Percentiles rank a stretch among this genome's conserved stretches.
Evolutionary conservation across 1,140 invertebrate genomes (phyloP).

Genomic region (Glomeris maerens): DNA sequence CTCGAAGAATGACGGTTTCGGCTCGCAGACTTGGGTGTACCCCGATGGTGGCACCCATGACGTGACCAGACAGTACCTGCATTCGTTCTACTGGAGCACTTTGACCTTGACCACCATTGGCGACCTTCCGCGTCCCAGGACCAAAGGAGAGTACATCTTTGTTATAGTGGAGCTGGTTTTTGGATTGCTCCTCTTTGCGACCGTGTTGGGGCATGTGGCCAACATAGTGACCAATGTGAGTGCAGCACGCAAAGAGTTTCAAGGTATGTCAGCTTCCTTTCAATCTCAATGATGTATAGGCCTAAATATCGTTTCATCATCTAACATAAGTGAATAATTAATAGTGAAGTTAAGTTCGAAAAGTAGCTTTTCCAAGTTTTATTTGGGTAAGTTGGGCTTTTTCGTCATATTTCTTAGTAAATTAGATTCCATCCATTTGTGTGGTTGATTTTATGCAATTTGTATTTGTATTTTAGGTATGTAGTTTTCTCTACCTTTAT

Average conservation of each 20-base stretch:
- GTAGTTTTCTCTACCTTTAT: no score
- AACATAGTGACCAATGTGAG: slow-evolving; percentile 92
- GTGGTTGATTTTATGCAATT: no score
- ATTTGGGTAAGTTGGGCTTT: no score
- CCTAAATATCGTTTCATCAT: no score
- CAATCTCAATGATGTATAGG: no score
- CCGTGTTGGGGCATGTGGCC: slow-evolving; percentile 81
- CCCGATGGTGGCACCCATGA: slow-evolving; percentile 53
- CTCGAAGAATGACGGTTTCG: slow-evolving; percentile 84
- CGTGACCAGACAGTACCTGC: slow-evolving; percentile 84
- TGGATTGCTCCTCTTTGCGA: slow-evolving; percentile 78
- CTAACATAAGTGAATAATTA: no score
- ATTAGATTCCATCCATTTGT: no score
- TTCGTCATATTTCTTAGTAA: no score
- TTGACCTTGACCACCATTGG: slow-evolving; percentile 82
- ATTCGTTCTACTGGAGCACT: slow-evolving; percentile 97
- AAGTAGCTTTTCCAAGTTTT: no score
- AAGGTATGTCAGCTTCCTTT: slow-evolving; percentile 51
- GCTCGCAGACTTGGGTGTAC: slow-evolving; percentile 79
- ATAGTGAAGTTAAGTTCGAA: no score
- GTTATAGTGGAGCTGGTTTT: slow-evolving; percentile 79
- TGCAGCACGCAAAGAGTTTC: slow-evolving; percentile 84
- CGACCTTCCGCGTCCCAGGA: slow-evolving; percentile 47
- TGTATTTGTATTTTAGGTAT: no score
- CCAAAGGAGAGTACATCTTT: slow-evolving; percentile 80